phyloP scores from a whole-genome alignment of 2,797 vertebrate genomes.

The Champsocephalus gunnari region DNA sequence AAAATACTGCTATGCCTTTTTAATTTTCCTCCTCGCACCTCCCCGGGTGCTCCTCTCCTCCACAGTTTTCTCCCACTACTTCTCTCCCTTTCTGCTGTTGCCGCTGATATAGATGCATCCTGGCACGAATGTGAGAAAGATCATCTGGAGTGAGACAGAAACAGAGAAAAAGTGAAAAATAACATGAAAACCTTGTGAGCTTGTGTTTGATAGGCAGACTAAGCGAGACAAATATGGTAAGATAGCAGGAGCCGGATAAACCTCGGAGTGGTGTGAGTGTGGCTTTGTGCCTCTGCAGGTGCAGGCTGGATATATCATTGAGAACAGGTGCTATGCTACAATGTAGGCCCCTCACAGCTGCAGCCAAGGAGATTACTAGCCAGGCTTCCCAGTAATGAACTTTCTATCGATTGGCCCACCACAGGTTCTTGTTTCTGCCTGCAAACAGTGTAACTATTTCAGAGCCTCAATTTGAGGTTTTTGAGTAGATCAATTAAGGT shows the following conservation, averaged over 20 bases:
- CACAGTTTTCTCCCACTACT: conserved; percentile 41
- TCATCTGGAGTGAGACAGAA: conserved; percentile 56
- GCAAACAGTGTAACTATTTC: conserved; percentile 73
- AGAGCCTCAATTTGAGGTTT: conserved; percentile 69
- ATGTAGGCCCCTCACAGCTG: conserved; percentile 78
- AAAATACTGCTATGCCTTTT: conserved; percentile 20
- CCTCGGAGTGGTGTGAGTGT: conserved; percentile 50
- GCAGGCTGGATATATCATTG: conserved; percentile 70
- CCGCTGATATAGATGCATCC: conserved; percentile 61
- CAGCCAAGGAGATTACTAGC: conserved; percentile 81
- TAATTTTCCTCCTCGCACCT: conserved; percentile 21
- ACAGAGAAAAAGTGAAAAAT: conserved; percentile 42
- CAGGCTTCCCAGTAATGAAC: conserved; percentile 80
- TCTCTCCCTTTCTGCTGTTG: conserved; percentile 50
- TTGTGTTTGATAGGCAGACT: conserved; percentile 51
- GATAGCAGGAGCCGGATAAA: conserved; percentile 55
- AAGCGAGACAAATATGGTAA: conserved; percentile 26
- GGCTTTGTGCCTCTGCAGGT: conserved; percentile 67
- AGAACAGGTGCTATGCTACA: conserved; percentile 74
- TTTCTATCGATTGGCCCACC: conserved; percentile 84
- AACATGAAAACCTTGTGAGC: conserved; percentile 45
- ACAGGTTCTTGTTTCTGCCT: conserved; percentile 75
- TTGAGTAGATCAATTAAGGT: conserved; percentile 70
- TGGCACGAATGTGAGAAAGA: conserved; percentile 56
- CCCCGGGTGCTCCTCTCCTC: conserved; percentile 38